Evolutionary conservation across 2,888 invertebrate genomes (phyloP).

Genomic region (Calameuta pallipes): DNA sequence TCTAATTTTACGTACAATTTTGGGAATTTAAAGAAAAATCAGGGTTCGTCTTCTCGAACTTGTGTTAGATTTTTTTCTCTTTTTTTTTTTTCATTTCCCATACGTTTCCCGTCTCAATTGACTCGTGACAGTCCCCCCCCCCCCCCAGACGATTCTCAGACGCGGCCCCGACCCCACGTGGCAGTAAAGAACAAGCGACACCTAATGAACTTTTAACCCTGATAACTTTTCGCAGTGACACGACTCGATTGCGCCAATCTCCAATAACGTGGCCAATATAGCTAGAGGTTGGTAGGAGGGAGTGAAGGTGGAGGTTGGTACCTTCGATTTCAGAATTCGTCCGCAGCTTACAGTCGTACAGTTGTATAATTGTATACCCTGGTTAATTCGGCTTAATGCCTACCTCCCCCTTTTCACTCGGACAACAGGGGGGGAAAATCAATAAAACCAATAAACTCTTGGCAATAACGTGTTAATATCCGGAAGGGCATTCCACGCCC

Average conservation of each 20-base stretch:
- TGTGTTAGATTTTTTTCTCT: neutral
- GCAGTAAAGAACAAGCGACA: neutral
- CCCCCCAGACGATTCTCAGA: neutral
- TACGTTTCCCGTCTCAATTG: neutral
- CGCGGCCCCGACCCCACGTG: neutral
- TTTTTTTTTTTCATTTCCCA: neutral
- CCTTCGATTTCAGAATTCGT: neutral
- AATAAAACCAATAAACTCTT: conserved; percentile 57
- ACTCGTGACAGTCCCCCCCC: neutral
- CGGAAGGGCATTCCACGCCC: conserved; percentile 58
- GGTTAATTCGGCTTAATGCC: neutral
- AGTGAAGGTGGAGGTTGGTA: neutral
- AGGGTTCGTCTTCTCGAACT: no score
- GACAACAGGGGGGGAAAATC: conserved; percentile 46
- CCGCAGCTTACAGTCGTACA: neutral
- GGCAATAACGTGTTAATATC: conserved; percentile 62
- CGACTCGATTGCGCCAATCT: neutral
- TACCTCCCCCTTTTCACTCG: neutral
- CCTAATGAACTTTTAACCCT: neutral
- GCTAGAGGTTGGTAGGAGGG: neutral
- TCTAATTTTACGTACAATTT: no score
- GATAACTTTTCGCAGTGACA: neutral
- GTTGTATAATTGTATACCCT: neutral
- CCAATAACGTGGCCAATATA: neutral
- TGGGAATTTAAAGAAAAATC: no score